Evolutionary conservation across 1,140 invertebrate genomes (phyloP), one percentile per base, ranked within the genome.

Genomic region (Diorhabda elongata): DNA sequence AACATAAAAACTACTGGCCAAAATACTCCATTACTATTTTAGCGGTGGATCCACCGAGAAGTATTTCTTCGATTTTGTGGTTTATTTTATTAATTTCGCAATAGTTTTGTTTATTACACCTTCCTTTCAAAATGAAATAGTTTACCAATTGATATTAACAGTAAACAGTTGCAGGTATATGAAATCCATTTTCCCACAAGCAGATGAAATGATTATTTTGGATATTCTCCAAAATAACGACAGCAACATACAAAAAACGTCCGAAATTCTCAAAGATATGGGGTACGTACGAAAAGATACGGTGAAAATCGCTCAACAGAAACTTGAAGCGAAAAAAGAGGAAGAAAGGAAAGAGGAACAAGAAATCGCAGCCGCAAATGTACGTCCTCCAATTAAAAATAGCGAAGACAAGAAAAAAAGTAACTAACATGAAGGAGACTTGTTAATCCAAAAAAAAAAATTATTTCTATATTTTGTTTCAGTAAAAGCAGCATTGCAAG

Each of bases 161-260:
- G 71, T 61, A 68, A 59, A 64, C 72, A 76, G 79, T 76, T 78
- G 61, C 82, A 94, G 93, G 84, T 96, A 95, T 81, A 85, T 96
- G 84, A 96, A 96, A 82, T 93, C 91, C 77, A 87, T 95, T 74
- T 96, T 95, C 82, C 92, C 93, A n/a, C 92, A 93, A 82, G 92
- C 90, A 1, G 93, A 96, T 72, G 93, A 95, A 80, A 93, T 91
- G n/a, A 80, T 95, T 43, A 88, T 96, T 5, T 83, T 95, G 61
- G 93, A 96, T 79, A 85, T 94, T 66, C 81, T 96, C 44, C 89
- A 89, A 67, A 92, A 90, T 80, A 90, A 91, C 73, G 93, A 95
- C 72, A 94, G 94, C 76, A 95, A 95, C 81, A 93, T 95, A 3
- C 91, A 93, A 76, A 92, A 89, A 75, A 91, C 92, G 8, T 92